These are phyloP conservation scores for Brachymystax lenok DNA, from an alignment of 2,797 vertebrate species.

Conservation along the genomic window DNA sequence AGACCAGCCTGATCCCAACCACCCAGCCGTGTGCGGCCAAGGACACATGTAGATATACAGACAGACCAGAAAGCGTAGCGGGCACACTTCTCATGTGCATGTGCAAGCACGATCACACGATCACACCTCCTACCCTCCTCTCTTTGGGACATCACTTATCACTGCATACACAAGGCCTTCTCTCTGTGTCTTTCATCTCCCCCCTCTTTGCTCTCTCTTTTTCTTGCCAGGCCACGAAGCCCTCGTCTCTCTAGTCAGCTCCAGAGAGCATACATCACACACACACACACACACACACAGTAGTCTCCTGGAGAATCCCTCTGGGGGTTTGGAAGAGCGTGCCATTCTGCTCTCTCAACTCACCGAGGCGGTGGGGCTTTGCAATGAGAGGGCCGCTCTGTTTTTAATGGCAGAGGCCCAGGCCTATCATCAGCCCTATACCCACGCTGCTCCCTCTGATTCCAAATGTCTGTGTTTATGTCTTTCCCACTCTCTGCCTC, in stretches of 20 bases:
- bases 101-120: not conserved
- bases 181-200: not conserved
- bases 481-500: not conserved
- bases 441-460: not conserved
- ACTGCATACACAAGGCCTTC: slow-evolving; percentile 8
- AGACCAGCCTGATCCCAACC: too few species aligned
- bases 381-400: not conserved
- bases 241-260: not conserved
- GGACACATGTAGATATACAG: not conserved
- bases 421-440: not conserved
- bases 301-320: not conserved
- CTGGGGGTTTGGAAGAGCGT: not conserved
- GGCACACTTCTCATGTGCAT: not conserved
- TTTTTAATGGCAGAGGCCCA: not conserved
- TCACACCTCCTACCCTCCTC: not conserved
- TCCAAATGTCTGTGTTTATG: not conserved
- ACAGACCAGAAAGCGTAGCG: not conserved
- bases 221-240: not conserved
- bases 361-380: not conserved
- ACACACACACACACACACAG: slow-evolving; percentile 2
- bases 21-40: not conserved
- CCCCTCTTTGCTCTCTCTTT: not conserved
- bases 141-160: not conserved
- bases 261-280: not conserved
- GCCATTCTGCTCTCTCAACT: slow-evolving; percentile 1